phyloP scores from a whole-genome alignment of 30 jellyfish, hydroid and myxozoan genomes.

The Hydractinia echinata region DNA sequence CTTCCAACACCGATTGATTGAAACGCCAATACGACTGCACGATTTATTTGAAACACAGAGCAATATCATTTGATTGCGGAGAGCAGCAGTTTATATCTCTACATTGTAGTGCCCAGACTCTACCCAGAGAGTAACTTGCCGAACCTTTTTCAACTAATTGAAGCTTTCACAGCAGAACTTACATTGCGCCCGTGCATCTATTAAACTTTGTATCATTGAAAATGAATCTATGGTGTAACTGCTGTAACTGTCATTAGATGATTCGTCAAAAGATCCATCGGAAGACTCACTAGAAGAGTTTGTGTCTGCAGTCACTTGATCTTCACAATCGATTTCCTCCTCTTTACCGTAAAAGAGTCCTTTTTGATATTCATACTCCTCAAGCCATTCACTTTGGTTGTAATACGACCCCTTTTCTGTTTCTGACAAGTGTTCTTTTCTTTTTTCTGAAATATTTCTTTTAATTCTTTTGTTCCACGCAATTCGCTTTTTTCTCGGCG shows the following conservation, averaged over 20 bases:
- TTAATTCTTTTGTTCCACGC: slow-evolving; percentile 8
- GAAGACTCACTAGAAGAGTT: not conserved
- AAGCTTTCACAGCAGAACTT: not conserved
- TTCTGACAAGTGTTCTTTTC: not conserved
- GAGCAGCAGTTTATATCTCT: too few relatives aligned
- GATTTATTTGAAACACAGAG: not conserved
- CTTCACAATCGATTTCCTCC: not conserved
- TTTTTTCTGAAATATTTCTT: not conserved
- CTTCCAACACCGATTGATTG: not conserved
- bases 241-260: not conserved
- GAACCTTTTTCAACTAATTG: not conserved
- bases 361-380: not conserved
- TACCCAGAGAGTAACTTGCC: not conserved
- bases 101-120: not conserved
- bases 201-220: not conserved
- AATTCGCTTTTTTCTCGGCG: not conserved
- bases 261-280: too few relatives aligned
- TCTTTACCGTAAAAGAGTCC: not conserved
- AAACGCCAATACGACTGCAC: not conserved
- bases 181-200: not conserved
- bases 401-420: slow-evolving; percentile 8
- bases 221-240: not conserved
- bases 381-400: not conserved
- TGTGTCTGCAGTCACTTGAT: not conserved
- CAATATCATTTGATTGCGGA: too few relatives aligned